Conservation (phyloP, 2,797 vertebrate species). For the Selene dorsalis region DNA sequence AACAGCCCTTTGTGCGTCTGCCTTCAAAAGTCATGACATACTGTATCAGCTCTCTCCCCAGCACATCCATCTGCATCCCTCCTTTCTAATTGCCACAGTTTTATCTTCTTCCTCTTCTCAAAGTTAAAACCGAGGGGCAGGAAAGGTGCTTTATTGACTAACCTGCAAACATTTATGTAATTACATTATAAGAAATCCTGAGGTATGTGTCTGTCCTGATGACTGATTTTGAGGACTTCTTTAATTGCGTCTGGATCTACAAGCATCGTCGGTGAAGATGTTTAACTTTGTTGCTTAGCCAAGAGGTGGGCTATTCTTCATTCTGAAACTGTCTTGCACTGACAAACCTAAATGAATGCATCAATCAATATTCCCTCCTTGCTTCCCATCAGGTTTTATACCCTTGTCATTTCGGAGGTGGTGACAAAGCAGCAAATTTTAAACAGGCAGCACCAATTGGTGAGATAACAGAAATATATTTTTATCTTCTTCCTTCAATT, state of each 20-base stretch:
- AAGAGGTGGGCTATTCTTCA: conserved; percentile 39
- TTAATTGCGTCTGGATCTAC: conserved; percentile 27
- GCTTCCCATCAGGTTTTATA: conserved; percentile 36
- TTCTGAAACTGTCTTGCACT: conserved; percentile 37
- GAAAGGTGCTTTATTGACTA: conserved; percentile 25
- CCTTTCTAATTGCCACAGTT: conserved; percentile 48
- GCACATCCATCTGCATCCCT: conserved; percentile 49
- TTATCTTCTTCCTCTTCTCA: conserved; percentile 23
- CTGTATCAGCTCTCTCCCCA: conserved; percentile 36
- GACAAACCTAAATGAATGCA: conserved; percentile 57
- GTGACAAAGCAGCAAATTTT: conserved; percentile 36
- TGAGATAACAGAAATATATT: conserved; percentile 13
- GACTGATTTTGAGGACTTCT: conserved; percentile 28
- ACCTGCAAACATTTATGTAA: conserved; percentile 16
- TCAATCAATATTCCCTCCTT: conserved; percentile 46
- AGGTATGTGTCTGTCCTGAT: conserved; percentile 1
- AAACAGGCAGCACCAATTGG: conserved; percentile 29
- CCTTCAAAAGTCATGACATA: conserved; percentile 60
- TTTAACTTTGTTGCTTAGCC: conserved; percentile 26
- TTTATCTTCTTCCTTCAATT: conserved; percentile 19
- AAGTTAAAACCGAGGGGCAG: conserved; percentile 35
- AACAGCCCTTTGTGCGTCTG: conserved; percentile 59
- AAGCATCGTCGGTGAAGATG: not conserved
- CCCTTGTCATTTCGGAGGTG: conserved; percentile 37
- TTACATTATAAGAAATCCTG: conserved; percentile 3